These are phyloP conservation scores for Denticeps clupeoides DNA, from an alignment of 2,797 vertebrate genomes.

Conservation along the genomic window DNA sequence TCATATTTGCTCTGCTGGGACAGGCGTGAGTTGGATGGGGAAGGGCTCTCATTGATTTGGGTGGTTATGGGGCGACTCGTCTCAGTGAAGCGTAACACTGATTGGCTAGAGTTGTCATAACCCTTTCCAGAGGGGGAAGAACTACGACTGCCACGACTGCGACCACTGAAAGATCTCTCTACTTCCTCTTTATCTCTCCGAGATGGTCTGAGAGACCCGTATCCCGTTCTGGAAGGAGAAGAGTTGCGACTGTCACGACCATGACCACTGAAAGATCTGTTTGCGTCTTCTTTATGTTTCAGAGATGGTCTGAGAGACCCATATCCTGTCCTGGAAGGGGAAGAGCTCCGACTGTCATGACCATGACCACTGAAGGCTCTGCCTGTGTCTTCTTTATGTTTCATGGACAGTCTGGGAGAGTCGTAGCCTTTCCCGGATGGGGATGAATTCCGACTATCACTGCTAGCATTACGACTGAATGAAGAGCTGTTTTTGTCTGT, in stretches of 20 bases:
- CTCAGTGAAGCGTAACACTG: constrained; percentile 35
- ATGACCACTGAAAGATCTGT: not conserved
- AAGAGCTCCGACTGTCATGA: constrained; percentile 32
- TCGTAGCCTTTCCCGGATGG: not conserved
- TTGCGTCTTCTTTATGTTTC: not conserved
- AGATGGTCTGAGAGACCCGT: constrained; percentile 50
- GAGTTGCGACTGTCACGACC: constrained; percentile 35
- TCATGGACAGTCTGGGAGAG: not conserved
- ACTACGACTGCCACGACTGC: no score
- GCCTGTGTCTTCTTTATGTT: not conserved
- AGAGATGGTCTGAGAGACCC: constrained; percentile 37
- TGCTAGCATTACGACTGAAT: constrained; percentile 1
- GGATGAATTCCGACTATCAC: constrained; percentile 13
- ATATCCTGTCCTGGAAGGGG: constrained; percentile 36
- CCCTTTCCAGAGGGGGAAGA: constrained; percentile 60
- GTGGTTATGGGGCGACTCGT: constrained; percentile 19
- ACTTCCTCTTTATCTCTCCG: no score
- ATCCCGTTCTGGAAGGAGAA: constrained; percentile 60
- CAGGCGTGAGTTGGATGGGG: constrained; percentile 11
- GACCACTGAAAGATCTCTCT: no score
- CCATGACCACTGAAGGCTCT: not conserved
- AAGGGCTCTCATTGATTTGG: constrained; percentile 13
- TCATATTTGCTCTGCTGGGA: constrained; percentile 19
- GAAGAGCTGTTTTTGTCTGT: constrained; percentile 16
- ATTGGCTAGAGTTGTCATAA: constrained; percentile 51